Evolutionary conservation across 1,140 invertebrate genomes (phyloP).

Genomic region (Whitmania pigra): DNA sequence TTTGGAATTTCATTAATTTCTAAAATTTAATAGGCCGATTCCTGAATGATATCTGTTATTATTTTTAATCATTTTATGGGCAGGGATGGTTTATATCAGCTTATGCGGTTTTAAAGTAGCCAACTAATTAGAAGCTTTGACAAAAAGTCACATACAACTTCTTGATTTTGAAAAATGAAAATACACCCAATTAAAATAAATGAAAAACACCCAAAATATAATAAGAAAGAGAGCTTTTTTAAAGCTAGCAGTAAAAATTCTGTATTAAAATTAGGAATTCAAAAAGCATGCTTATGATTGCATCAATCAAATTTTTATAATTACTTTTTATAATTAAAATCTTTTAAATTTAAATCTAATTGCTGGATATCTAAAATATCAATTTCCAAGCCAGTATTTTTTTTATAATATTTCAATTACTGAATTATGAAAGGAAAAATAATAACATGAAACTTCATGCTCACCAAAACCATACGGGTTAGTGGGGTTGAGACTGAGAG

Average conservation of each 20-base stretch:
- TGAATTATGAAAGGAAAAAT: not conserved
- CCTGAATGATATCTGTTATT: too few species aligned
- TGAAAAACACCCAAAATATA: not conserved
- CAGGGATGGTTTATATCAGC: too few species aligned
- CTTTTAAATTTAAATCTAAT: not conserved
- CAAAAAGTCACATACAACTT: too few species aligned
- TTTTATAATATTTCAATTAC: not conserved
- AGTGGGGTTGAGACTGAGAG: constrained; percentile 45
- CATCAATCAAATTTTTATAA: not conserved
- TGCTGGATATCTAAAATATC: not conserved
- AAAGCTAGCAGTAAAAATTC: too few species aligned
- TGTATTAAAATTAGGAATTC: too few species aligned
- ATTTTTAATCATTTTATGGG: too few species aligned
- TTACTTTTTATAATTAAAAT: not conserved
- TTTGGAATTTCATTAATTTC: too few species aligned
- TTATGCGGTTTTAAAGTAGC: too few species aligned
- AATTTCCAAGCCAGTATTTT: not conserved
- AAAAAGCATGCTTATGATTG: too few species aligned
- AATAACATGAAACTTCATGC: not conserved
- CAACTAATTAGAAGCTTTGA: too few species aligned
- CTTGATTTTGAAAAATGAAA: too few species aligned
- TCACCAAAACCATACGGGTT: constrained; percentile 48
- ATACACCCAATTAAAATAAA: not conserved
- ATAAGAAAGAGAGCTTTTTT: not conserved
- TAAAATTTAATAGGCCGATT: too few species aligned